phyloP scores from a whole-genome alignment of 1,140 invertebrate species.

The Stenopsyche tienmushanensis region DNA sequence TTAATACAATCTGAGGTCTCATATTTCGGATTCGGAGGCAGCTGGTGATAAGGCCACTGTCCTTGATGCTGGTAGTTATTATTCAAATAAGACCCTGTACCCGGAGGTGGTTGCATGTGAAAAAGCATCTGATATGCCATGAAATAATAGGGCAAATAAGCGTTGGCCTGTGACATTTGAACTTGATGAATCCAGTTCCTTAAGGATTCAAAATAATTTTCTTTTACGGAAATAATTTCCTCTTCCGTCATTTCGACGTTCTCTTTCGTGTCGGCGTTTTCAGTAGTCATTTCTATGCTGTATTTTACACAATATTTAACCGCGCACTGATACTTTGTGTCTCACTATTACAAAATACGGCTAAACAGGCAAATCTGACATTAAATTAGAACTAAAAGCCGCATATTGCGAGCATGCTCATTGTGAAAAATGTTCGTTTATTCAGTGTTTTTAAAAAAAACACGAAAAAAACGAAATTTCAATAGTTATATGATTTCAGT shows the following conservation, averaged over 20 bases:
- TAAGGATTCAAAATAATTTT: conserved; percentile 58
- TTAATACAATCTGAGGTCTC: neutral
- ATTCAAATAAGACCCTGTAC: conserved; percentile 49
- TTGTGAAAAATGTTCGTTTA: too few relatives aligned
- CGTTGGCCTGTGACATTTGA: conserved; percentile 55
- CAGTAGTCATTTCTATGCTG: too few relatives aligned
- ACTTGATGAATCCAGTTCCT: conserved; percentile 59
- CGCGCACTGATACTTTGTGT: too few relatives aligned
- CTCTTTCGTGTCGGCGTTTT: neutral
- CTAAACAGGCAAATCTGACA: too few relatives aligned
- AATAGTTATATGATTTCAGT: too few relatives aligned
- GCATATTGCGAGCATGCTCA: too few relatives aligned
- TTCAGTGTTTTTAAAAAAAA: too few relatives aligned
- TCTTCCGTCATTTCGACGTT: conserved; percentile 25
- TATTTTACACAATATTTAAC: too few relatives aligned
- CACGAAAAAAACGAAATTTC: too few relatives aligned
- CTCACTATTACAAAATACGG: too few relatives aligned
- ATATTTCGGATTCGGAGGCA: neutral
- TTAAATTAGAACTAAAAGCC: too few relatives aligned
- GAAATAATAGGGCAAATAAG: conserved; percentile 61
- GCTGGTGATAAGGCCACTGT: conserved; percentile 7
- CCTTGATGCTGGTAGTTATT: conserved; percentile 49
- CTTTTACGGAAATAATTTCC: conserved; percentile 49
- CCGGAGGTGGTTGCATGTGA: conserved; percentile 47
- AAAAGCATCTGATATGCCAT: conserved; percentile 57